Evolutionary conservation across 2,888 invertebrate species (phyloP).

Genomic region (Plemyria rubiginata): DNA sequence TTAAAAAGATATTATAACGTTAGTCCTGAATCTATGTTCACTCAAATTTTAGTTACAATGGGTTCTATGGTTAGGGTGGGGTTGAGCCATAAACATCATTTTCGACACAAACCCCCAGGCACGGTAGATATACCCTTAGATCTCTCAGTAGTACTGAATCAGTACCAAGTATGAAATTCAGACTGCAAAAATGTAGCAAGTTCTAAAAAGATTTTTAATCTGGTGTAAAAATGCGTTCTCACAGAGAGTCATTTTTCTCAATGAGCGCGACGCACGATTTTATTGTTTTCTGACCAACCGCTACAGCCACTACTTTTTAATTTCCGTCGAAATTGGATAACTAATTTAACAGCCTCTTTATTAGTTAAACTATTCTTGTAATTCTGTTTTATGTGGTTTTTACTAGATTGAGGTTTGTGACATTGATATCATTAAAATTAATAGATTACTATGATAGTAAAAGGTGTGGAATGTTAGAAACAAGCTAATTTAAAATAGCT

Average conservation of each 20-base stretch:
- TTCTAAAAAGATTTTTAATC: conserved; percentile 66
- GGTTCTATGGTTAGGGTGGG: no score
- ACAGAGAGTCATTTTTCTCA: conserved; percentile 80
- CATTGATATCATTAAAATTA: not conserved
- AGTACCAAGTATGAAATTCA: no score
- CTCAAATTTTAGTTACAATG: no score
- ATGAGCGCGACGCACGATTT: conserved; percentile 76
- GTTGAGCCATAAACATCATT: no score
- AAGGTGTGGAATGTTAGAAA: no score
- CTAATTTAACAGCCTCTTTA: conserved; percentile 80
- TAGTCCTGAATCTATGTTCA: no score
- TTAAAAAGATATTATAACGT: no score
- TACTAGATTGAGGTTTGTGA: conserved; percentile 69
- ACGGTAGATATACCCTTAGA: no score
- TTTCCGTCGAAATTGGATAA: conserved; percentile 63
- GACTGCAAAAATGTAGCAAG: conserved; percentile 42
- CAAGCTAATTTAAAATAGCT: no score
- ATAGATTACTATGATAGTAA: no score
- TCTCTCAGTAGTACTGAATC: no score
- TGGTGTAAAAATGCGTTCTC: conserved; percentile 67
- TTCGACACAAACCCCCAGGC: no score
- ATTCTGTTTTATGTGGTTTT: conserved; percentile 49
- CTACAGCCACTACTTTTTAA: conserved; percentile 56
- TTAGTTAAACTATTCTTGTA: conserved; percentile 63
- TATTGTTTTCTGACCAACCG: conserved; percentile 79